Conservation (phyloP, 2,888 invertebrate species). For the Proisotoma minuta region DNA sequence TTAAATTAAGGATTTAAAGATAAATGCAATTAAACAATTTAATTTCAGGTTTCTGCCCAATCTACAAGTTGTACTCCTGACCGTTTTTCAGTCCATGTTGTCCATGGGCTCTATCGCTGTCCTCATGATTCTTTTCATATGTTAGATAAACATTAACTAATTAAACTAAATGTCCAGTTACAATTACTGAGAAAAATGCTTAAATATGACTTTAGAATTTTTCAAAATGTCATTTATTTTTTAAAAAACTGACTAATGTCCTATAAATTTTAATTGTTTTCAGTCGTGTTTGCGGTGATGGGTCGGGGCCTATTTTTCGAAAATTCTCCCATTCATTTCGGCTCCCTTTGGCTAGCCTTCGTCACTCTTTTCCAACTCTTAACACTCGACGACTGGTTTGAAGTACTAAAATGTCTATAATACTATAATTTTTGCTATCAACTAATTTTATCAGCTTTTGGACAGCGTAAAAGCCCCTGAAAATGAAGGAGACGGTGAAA, state of each 20-base stretch:
- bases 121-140: slow-evolving; percentile 49
- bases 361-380: slow-evolving; percentile 53
- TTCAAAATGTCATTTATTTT: background rate
- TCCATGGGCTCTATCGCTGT: slow-evolving; percentile 49
- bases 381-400: slow-evolving; percentile 51
- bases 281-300: slow-evolving; percentile 49
- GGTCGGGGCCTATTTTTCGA: slow-evolving; percentile 48
- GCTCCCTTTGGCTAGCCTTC: slow-evolving; percentile 49
- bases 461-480: background rate
- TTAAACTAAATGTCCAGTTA: background rate
- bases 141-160: slow-evolving; percentile 19
- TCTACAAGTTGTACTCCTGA: slow-evolving; percentile 48
- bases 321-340: slow-evolving; percentile 47
- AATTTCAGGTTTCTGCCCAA: slow-evolving; percentile 35
- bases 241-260: background rate
- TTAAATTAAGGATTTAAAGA: no score
- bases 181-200: background rate
- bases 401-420: background rate
- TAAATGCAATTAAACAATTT: no score
- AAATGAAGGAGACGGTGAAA: background rate
- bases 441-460: slow-evolving; percentile 4
- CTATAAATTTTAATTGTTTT: background rate
- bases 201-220: background rate
- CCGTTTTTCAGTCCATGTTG: slow-evolving; percentile 48
- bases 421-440: background rate